These are phyloP conservation scores for Eustalomyia histrio DNA, from an alignment of 2,888 invertebrate species.

Conservation along the genomic window DNA sequence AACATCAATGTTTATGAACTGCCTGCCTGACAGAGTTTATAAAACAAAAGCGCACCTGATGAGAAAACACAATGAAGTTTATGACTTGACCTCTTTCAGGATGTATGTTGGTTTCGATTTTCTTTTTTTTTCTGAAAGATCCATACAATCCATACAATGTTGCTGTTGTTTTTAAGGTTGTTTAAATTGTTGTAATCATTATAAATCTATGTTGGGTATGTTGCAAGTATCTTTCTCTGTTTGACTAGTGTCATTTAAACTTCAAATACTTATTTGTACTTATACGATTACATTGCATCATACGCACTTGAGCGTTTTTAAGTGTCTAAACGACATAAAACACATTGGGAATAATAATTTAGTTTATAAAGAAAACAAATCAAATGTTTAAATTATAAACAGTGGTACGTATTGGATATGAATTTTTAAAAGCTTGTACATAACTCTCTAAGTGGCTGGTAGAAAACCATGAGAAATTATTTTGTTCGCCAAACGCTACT, in stretches of 20 bases:
- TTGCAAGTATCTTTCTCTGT: conserved; percentile 2
- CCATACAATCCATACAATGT: conserved; percentile 25
- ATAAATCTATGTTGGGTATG: neutral
- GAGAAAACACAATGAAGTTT: conserved; percentile 75
- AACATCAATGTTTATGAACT: conserved; percentile 47
- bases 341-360: conserved; percentile 67
- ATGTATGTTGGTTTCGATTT: conserved; percentile 65
- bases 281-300: conserved; percentile 62
- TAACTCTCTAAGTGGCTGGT: no score
- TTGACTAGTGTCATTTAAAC: conserved; percentile 36
- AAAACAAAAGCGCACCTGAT: conserved; percentile 73
- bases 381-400: conserved; percentile 21
- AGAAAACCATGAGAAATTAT: no score
- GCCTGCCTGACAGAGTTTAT: conserved; percentile 19
- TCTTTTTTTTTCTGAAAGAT: no score
- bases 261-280: conserved; percentile 19
- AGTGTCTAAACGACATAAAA: conserved; percentile 45
- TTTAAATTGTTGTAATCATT: neutral
- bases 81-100: conserved; percentile 76
- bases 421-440: no score
- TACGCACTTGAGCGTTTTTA: conserved; percentile 59
- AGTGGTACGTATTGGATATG: neutral
- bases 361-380: conserved; percentile 24
- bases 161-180: neutral
- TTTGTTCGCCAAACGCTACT: no score